A percentile compares a stretch with the other conserved stretches of the same genome.
These are phyloP conservation scores for Latrodectus hesperus DNA, from an alignment of 2,888 invertebrate genomes.

Conservation along the genomic window DNA sequence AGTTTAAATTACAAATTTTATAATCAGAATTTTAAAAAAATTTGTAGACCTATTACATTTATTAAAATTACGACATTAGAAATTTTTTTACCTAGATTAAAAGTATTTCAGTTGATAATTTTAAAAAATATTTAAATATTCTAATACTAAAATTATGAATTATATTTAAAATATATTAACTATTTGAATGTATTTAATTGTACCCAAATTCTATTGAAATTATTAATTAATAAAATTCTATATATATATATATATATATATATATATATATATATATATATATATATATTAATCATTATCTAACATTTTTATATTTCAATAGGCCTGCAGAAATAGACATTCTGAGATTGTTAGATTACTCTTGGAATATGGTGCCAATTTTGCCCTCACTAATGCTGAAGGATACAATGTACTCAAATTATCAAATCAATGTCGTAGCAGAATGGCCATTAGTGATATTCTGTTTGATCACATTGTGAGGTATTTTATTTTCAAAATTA, in stretches of 20 bases:
- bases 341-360: slow-evolving; percentile 73
- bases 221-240: background rate
- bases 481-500: slow-evolving; percentile 70
- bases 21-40: too few relatives aligned
- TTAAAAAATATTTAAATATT: too few relatives aligned
- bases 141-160: too few relatives aligned
- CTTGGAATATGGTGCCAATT: slow-evolving; percentile 74
- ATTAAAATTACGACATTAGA: too few relatives aligned
- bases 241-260: too few relatives aligned
- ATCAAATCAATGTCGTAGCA: slow-evolving; percentile 71
- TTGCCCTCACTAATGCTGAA: slow-evolving; percentile 72
- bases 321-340: slow-evolving; percentile 74
- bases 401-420: slow-evolving; percentile 73
- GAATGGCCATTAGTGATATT: slow-evolving; percentile 72
- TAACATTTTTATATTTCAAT: background rate
- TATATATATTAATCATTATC: background rate
- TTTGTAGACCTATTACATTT: too few relatives aligned
- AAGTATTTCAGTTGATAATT: too few relatives aligned
- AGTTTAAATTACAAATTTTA: too few relatives aligned
- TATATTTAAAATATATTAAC: background rate
- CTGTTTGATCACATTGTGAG: slow-evolving; percentile 73
- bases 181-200: background rate
- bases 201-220: background rate
- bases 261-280: background rate
- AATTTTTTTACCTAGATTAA: too few relatives aligned